These are phyloP conservation scores for Orthosia cruda DNA, from an alignment of 2,888 invertebrate genomes.

Conservation along the genomic window DNA sequence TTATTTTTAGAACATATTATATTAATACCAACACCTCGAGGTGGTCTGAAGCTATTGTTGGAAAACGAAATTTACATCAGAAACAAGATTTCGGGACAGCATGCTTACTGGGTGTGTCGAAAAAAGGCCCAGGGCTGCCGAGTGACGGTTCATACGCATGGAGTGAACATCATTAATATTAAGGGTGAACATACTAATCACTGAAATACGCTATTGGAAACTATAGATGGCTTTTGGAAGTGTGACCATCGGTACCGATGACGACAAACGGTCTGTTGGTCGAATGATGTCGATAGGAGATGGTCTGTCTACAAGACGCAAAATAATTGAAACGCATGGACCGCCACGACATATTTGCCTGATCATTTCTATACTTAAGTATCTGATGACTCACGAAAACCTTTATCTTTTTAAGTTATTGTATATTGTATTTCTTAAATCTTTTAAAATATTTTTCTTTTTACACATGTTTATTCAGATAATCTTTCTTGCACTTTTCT, in stretches of 20 bases:
- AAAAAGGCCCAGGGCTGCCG: conserved; percentile 62
- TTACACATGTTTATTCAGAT: no score
- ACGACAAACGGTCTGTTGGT: not conserved
- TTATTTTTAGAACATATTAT: conserved; percentile 32
- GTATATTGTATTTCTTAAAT: no score
- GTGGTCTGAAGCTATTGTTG: conserved; percentile 50
- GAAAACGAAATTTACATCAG: conserved; percentile 31
- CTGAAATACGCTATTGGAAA: conserved; percentile 6
- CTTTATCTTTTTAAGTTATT: no score
- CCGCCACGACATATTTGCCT: no score
- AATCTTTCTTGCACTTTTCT: no score
- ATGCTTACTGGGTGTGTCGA: conserved; percentile 67
- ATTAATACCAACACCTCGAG: conserved; percentile 45
- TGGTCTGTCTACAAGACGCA: no score
- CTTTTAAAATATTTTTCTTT: no score
- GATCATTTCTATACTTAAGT: no score
- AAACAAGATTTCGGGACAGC: conserved; percentile 47
- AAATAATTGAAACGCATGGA: no score
- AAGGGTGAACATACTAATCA: conserved; percentile 61
- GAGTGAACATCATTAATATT: conserved; percentile 58
- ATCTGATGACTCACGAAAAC: no score
- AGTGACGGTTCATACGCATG: conserved; percentile 68
- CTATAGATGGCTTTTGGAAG: not conserved
- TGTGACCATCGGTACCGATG: not conserved
- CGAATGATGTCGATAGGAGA: not conserved